Evolutionary conservation across 2,797 vertebrate genomes (phyloP).

Genomic region (Pempheris klunzingeri): DNA sequence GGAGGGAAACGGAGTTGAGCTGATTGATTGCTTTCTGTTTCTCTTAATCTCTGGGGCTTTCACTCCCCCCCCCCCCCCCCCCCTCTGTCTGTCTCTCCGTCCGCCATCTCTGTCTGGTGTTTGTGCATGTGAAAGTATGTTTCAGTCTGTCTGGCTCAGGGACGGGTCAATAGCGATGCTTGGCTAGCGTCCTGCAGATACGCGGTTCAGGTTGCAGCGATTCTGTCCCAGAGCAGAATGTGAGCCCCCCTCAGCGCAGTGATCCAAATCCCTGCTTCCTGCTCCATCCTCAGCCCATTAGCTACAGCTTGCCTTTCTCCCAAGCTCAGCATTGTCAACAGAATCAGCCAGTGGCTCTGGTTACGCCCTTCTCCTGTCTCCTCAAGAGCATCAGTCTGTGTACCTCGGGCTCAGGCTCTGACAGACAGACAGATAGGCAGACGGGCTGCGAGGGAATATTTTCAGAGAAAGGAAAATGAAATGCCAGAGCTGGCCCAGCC

Average conservation of each 20-base stretch:
- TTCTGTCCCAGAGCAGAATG: constrained; percentile 77
- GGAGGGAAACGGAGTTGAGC: constrained; percentile 21
- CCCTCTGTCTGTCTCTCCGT: constrained; percentile 17
- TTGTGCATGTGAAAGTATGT: constrained; percentile 28
- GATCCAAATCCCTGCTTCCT: constrained; percentile 73
- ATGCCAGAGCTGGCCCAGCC: constrained; percentile 28
- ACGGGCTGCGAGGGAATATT: constrained; percentile 13
- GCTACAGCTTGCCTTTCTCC: constrained; percentile 69
- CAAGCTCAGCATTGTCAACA: constrained; percentile 68
- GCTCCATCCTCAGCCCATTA: constrained; percentile 58
- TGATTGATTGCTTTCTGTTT: constrained; percentile 70
- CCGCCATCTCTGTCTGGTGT: constrained; percentile 18
- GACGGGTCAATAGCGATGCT: constrained; percentile 53
- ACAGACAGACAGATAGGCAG: constrained; percentile 38
- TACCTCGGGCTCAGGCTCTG: neutral
- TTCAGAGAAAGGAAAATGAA: constrained; percentile 50
- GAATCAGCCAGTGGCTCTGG: constrained; percentile 58
- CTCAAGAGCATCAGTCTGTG: constrained; percentile 69
- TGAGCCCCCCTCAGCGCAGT: constrained; percentile 68
- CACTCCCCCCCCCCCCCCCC: constrained; percentile 10
- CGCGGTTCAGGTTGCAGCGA: constrained; percentile 67
- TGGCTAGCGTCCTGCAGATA: constrained; percentile 38
- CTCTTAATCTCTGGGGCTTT: constrained; percentile 37
- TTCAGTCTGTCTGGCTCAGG: constrained; percentile 11
- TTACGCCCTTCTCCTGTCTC: constrained; percentile 75